Base-by-base conservation (phyloP, 2,797 vertebrate genomes). In the Xyrichtys novacula region DNA sequence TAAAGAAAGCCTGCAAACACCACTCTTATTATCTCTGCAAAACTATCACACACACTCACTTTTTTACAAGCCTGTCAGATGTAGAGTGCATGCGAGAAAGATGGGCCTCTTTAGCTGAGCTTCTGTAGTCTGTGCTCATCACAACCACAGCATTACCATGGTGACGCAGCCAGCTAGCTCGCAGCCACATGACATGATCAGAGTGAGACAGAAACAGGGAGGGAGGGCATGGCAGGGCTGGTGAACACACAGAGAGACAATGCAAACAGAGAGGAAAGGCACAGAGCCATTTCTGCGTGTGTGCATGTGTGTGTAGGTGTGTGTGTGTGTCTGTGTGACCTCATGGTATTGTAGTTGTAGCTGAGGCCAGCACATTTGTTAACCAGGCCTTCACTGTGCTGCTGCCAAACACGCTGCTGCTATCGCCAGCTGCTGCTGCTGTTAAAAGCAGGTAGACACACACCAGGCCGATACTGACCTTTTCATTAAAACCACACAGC, bases 351-450 rank as follows among this genome's bases (percentile, higher is more conserved):
- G 84, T 78, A 48, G 71, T 57, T 70, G 78, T 58, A 72, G 87
- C 83, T 83, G 88, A 86, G 70, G 68, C 55, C 61, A 79, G 82
- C 87, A 85, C 57, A 78, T 85, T 69, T 75, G 61, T 69, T 55
- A 69, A 71, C 70, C 64, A 62, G 44, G 59, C 62, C 65, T 70
- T 55, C 31, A 8, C 29, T 32, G 40, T 42, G 46, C 50, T 62
- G 56, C 58, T 49, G 63, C 66, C 53, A 76, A 43, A 74, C 58
- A 50, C 2, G 43, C 73, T 32, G 59, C 74, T 25, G 65, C 58
- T 29, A 48, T 69, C 65, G 56, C 46, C 71, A 59, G 70, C 58
- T 55, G 63, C 71, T 31, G 26, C 52, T 57, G 29, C n/a, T n/a
- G n/a, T n/a, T n/a, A 53, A 28, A 75, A 65, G 73, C 60, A 66